Evolutionary conservation across 2,797 vertebrate species (phyloP), one percentile per base, ranked within the genome.

Genomic region (Epinephelus malabaricus): DNA sequence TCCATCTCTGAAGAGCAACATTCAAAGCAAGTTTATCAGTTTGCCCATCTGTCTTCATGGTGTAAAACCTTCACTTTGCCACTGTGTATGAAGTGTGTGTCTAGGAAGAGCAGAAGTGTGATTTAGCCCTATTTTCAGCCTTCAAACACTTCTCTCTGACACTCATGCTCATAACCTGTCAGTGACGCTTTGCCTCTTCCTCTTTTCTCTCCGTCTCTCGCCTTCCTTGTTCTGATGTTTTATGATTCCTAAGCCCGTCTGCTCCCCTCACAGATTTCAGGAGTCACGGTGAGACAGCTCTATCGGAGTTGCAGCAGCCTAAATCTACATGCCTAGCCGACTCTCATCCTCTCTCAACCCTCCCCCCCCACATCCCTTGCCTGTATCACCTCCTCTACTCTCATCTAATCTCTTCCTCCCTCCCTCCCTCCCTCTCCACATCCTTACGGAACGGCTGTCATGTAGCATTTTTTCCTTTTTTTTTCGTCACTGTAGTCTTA

Each of bases 121-220:
- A 81, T 82, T 84, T 69, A 85, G 80, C 75, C 76, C 83, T 82
- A 82, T 88, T 91, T 89, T 75, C 76, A 84, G 86, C 70, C 76
- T 90, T 91, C 82, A 86, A 89, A 91, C 81, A 63, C 73, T 81
- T 88, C 75, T 80, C 53, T 63, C 80, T 82, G 74, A 90, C 87
- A 81, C 74, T 77, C 79, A 18, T 46, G 66, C 86, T 90, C 82
- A 85, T 80, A 81, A 83, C 76, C 80, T 86, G 85, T 88, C 92
- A 84, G 69, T 46, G 76, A 71, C 27, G 76, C 86, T 90, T 86
- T 88, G 67, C 84, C 70, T 76, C 87, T 83, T 83, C 67, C 75
- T 87, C 86, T 84, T 70, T 83, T 79, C 77, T 72, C 58, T 19
- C 54, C 0, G 6, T 77, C 72, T 89, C 70, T 63, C 69, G 47